Percentiles rank a stretch among this genome's conserved stretches.
Evolutionary conservation across 2,113 vertebrate species (phyloP).

Genomic region (Scolopax mira): DNA sequence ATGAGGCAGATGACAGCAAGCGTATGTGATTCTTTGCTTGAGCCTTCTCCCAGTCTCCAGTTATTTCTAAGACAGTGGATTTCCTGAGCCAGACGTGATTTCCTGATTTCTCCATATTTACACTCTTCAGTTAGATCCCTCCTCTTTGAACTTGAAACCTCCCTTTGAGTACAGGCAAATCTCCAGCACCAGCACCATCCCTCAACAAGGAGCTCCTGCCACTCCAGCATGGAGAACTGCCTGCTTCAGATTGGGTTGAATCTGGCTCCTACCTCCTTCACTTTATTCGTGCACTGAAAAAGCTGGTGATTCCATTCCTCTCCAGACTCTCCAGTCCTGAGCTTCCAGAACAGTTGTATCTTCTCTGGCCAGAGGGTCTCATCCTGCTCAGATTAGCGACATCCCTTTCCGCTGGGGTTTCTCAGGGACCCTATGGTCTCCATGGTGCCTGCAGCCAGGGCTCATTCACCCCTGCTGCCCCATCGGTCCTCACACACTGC

Average conservation of each 20-base stretch:
- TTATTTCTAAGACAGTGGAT: not conserved
- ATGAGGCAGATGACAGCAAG: not conserved
- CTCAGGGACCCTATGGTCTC: not conserved
- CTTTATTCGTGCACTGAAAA: not conserved
- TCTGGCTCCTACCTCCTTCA: not conserved
- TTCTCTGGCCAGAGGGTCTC: not conserved
- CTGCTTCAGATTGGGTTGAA: not conserved
- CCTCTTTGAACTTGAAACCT: not conserved
- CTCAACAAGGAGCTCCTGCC: not conserved
- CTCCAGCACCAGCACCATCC: not conserved
- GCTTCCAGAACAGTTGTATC: not conserved
- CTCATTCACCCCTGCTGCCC: not conserved
- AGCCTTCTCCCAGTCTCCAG: not conserved
- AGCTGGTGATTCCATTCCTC: not conserved
- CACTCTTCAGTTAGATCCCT: not conserved
- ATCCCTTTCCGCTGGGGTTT: not conserved
- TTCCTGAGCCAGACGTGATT: not conserved
- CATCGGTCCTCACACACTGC: rapidly evolving
- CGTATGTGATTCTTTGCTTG: not conserved
- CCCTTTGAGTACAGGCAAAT: not conserved
- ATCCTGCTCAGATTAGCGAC: not conserved
- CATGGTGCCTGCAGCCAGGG: not conserved
- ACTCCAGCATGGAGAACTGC: not conserved
- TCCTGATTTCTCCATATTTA: not conserved
- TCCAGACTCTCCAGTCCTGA: not conserved